Conservation (phyloP, 2,888 invertebrate species). For the Sminthurinus aureus region DNA sequence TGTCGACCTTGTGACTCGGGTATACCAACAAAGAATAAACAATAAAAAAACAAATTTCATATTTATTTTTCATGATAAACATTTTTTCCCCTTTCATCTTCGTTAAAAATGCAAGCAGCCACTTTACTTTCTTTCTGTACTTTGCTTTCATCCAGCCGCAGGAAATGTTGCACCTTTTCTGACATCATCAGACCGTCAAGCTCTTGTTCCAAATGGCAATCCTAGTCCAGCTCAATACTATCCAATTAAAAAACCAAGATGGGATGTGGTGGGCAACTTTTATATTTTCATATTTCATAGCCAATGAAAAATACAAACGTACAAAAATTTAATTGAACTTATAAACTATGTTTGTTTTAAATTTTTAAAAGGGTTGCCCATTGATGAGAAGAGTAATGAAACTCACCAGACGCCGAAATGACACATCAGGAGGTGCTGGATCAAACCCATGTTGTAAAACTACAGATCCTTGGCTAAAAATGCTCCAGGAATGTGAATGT, state of each 20-base stretch:
- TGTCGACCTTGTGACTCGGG: conserved; percentile 39
- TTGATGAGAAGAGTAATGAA: conserved; percentile 28
- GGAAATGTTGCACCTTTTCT: conserved; percentile 52
- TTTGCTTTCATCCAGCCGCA: not conserved
- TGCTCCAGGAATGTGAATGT: conserved; percentile 36
- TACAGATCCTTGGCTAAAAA: conserved; percentile 40
- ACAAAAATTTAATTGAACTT: too few relatives aligned
- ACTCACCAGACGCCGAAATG: conserved; percentile 1
- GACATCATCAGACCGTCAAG: conserved; percentile 31
- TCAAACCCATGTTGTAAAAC: conserved; percentile 25
- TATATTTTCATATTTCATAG: too few relatives aligned
- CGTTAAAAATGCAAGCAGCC: not conserved
- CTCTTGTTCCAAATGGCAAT: conserved; percentile 3
- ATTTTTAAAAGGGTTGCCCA: conserved; percentile 22
- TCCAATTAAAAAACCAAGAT: conserved; percentile 34
- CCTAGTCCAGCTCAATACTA: conserved; percentile 47
- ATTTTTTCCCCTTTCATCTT: not conserved
- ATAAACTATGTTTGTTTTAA: too few relatives aligned
- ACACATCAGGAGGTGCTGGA: not conserved
- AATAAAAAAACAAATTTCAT: not conserved
- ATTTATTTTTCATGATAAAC: not conserved
- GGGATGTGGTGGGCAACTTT: conserved; percentile 28
- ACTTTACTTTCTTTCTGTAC: too few relatives aligned
- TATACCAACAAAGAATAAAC: not conserved
- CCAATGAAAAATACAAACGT: too few relatives aligned